These are phyloP conservation scores for Alloscopus bannaensis DNA, from an alignment of 2,888 invertebrate genomes.

Conservation along the genomic window DNA sequence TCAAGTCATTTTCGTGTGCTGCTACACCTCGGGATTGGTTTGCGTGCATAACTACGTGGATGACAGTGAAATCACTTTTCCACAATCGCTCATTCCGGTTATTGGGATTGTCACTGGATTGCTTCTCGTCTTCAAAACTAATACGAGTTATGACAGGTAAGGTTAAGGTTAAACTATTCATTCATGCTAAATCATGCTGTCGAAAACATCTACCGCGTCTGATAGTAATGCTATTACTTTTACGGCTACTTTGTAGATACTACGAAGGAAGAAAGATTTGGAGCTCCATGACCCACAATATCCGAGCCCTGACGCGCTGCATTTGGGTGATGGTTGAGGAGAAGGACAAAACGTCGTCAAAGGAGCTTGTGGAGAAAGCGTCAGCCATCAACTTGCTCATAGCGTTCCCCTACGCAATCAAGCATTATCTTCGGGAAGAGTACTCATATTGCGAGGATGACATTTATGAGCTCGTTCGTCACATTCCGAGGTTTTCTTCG, in stretches of 20 bases:
- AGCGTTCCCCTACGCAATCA: constrained; percentile 66
- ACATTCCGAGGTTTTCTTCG: constrained; percentile 64
- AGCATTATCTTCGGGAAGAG: constrained; percentile 66
- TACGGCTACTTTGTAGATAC: constrained; percentile 45
- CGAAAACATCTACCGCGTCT: background rate
- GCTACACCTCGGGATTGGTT: constrained; percentile 52
- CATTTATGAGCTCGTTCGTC: constrained; percentile 38
- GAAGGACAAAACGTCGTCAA: constrained; percentile 18
- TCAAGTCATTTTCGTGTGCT: constrained; percentile 46
- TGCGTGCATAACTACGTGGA: constrained; percentile 55
- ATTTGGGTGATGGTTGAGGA: constrained; percentile 68
- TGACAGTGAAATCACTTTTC: constrained; percentile 58
- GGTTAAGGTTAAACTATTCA: background rate
- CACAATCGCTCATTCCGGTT: constrained; percentile 68
- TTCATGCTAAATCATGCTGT: background rate
- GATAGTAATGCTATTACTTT: background rate
- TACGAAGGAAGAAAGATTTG: constrained; percentile 69
- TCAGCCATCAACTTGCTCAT: constrained; percentile 65
- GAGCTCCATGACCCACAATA: constrained; percentile 61
- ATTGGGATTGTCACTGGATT: constrained; percentile 71
- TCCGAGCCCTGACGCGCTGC: constrained; percentile 62
- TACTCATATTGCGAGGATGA: constrained; percentile 66
- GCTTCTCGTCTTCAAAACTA: constrained; percentile 71
- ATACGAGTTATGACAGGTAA: constrained; percentile 72
- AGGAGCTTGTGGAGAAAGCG: constrained; percentile 61